phyloP scores from a whole-genome alignment of 2,113 vertebrate species.

The Epinephelus cyanopodus region DNA sequence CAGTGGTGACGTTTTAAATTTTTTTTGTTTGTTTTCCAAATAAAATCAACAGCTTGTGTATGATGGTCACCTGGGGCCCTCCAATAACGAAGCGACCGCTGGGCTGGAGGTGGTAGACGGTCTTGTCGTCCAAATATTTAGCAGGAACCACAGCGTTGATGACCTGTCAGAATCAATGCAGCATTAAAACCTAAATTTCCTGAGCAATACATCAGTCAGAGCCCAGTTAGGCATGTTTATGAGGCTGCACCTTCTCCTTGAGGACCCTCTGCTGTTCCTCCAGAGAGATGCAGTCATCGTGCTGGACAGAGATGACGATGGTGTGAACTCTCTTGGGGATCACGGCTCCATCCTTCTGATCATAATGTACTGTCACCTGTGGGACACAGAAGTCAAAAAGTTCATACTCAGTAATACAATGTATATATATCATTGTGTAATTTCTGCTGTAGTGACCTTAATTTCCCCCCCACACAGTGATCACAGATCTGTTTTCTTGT shows the following conservation, averaged over 20 bases:
- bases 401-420: too few relatives aligned
- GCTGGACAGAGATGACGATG: constrained; percentile 95
- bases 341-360: constrained; percentile 89
- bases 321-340: constrained; percentile 93
- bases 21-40: background rate
- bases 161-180: constrained; percentile 70
- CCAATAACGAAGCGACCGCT: constrained; percentile 97
- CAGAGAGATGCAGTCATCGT: constrained; percentile 88
- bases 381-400: constrained; percentile 1
- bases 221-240: background rate
- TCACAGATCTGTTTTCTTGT: background rate
- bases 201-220: background rate
- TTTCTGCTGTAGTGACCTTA: background rate
- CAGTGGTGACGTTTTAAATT: background rate
- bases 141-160: constrained; percentile 91
- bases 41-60: background rate
- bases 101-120: constrained; percentile 95
- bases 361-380: constrained; percentile 94
- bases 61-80: constrained; percentile 91
- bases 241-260: constrained; percentile 84
- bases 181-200: background rate
- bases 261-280: constrained; percentile 90
- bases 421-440: background rate
- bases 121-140: constrained; percentile 93
- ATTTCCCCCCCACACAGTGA: background rate